Evolutionary conservation across 2,888 invertebrate genomes (phyloP).

Genomic region (Odontothrips loti): DNA sequence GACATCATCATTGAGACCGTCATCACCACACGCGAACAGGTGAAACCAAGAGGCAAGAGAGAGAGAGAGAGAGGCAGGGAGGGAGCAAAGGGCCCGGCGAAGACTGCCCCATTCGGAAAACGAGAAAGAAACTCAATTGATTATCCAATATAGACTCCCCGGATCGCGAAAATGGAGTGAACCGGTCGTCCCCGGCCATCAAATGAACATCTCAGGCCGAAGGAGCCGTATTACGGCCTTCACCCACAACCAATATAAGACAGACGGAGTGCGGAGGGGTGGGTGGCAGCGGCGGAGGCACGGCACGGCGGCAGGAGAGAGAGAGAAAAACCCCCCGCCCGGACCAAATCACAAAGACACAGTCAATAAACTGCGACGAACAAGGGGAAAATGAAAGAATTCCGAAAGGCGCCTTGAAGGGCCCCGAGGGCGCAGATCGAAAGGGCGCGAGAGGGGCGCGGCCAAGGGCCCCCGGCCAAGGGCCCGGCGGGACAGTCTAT

Average conservation of each 20-base stretch:
- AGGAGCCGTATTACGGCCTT: background rate
- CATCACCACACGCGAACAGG: too few species aligned
- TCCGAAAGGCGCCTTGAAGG: background rate
- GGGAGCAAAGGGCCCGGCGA: too few species aligned
- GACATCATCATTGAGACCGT: too few species aligned
- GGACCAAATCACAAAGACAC: constrained; percentile 19
- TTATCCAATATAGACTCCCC: constrained; percentile 15
- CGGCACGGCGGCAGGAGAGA: background rate
- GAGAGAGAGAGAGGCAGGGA: too few species aligned
- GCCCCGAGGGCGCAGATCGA: background rate
- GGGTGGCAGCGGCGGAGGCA: background rate
- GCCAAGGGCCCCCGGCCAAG: background rate
- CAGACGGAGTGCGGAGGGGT: background rate
- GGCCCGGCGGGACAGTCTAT: background rate
- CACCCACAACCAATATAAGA: constrained; percentile 15
- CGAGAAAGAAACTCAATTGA: constrained; percentile 20
- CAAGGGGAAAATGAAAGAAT: constrained; percentile 25
- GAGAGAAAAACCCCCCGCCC: background rate
- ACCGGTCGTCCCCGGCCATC: constrained; percentile 12
- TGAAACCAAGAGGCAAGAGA: too few species aligned
- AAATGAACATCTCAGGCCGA: constrained; percentile 5
- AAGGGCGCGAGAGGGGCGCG: background rate
- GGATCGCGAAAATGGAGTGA: constrained; percentile 24
- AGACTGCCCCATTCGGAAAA: too few species aligned
- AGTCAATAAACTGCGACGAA: constrained; percentile 23